phyloP scores from a whole-genome alignment of 1,140 invertebrate species.

The Zaprionus africanus region DNA sequence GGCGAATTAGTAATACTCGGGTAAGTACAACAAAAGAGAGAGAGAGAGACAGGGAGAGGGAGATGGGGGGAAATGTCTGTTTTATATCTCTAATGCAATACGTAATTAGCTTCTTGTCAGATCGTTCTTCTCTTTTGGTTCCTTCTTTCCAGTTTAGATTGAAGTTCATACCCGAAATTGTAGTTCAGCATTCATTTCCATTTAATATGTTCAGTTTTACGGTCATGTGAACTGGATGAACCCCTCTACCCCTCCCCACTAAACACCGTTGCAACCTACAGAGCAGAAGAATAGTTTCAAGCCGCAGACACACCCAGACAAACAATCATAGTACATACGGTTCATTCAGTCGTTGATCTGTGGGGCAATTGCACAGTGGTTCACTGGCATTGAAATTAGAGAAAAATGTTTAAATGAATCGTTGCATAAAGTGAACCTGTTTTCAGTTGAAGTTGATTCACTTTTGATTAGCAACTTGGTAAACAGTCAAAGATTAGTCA shows the following conservation, averaged over 20 bases:
- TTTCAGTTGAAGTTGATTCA: too few species aligned
- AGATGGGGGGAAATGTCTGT: neutral
- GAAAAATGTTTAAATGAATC: neutral
- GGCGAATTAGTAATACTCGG: conserved; percentile 97
- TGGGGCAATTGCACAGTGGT: conserved; percentile 20
- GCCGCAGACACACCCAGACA: conserved; percentile 15
- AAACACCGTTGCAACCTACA: conserved; percentile 11
- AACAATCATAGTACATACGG: conserved; percentile 2
- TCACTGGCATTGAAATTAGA: neutral
- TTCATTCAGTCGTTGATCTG: conserved; percentile 8
- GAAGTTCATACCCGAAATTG: neutral
- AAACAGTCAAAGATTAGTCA: too few species aligned
- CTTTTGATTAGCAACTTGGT: too few species aligned
- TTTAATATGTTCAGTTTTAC: neutral
- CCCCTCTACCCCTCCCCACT: neutral
- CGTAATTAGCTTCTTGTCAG: neutral
- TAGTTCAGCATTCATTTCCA: neutral
- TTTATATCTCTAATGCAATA: neutral
- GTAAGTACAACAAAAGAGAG: conserved; percentile 86
- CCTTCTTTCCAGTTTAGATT: neutral
- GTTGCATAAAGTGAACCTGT: too few species aligned
- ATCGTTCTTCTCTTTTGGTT: neutral
- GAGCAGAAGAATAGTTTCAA: neutral
- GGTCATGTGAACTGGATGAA: conserved; percentile 4
- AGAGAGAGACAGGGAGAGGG: neutral